These are phyloP conservation scores for Linurgus olivaceus DNA, from an alignment of 2,797 vertebrate species.

Conservation along the genomic window DNA sequence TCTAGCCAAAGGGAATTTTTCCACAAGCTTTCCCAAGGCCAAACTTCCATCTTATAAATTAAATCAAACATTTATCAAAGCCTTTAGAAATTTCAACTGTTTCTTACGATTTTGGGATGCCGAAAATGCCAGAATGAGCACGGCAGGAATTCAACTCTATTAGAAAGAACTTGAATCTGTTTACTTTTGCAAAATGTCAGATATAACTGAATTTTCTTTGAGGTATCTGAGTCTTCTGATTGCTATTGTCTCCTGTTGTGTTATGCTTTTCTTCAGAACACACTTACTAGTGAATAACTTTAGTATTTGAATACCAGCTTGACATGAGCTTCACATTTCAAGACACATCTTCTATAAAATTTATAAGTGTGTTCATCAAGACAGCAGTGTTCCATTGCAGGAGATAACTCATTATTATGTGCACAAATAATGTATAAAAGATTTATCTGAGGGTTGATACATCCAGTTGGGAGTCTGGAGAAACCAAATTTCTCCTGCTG, in stretches of 20 bases:
- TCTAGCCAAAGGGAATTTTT: not conserved
- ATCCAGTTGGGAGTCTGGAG: slow-evolving; percentile 13
- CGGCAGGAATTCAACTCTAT: not conserved
- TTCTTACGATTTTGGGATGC: not conserved
- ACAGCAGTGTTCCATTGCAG: not conserved
- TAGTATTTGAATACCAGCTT: slow-evolving; percentile 17
- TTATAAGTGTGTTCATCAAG: slow-evolving; percentile 19
- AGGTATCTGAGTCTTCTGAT: not conserved
- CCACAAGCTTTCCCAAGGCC: not conserved
- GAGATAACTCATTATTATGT: not conserved
- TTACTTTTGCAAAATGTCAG: not conserved
- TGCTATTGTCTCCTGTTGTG: not conserved
- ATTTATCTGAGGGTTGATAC: slow-evolving; percentile 8
- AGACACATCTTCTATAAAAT: slow-evolving; percentile 4
- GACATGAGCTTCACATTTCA: not conserved
- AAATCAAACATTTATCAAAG: not conserved
- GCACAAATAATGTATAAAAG: slow-evolving; percentile 11
- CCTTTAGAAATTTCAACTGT: not conserved
- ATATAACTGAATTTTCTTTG: not conserved
- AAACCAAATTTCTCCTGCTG: slow-evolving; percentile 45
- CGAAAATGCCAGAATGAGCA: not conserved
- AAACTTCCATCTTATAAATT: not conserved
- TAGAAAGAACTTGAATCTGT: not conserved
- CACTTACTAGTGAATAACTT: not conserved
- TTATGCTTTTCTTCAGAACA: not conserved